Evolutionary conservation across 2,113 vertebrate genomes (phyloP).

Genomic region (Raja brachyura): DNA sequence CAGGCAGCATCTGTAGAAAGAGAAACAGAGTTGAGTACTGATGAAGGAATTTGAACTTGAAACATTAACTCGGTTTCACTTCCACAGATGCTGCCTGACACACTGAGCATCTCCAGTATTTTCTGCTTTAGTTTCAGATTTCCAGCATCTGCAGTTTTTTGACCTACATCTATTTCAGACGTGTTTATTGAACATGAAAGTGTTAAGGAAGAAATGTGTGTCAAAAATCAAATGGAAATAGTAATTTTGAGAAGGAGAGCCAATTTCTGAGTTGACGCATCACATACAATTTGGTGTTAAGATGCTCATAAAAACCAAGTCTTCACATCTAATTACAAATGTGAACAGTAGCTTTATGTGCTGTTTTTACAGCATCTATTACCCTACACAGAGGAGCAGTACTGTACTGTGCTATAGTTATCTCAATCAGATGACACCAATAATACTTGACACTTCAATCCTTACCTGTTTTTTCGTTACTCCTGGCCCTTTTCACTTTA

Average conservation of each 20-base stretch:
- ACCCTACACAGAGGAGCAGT: conserved; percentile 13
- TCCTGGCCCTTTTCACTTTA: conserved; percentile 31
- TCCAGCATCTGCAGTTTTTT: no score
- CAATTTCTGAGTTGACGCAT: not conserved
- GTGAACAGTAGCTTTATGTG: not conserved
- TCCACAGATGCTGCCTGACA: no score
- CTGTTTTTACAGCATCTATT: not conserved
- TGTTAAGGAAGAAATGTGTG: not conserved
- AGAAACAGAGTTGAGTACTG: no score
- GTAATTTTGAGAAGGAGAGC: not conserved
- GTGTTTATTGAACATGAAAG: not conserved
- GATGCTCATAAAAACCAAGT: not conserved
- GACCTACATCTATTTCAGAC: no score
- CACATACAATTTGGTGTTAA: not conserved
- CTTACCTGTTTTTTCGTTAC: conserved; percentile 18
- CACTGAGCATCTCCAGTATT: no score
- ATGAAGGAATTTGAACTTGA: no score
- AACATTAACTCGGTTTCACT: no score
- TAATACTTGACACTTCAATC: conserved; percentile 25
- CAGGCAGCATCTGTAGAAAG: not conserved
- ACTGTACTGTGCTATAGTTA: conserved; percentile 20
- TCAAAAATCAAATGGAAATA: conserved; percentile 7
- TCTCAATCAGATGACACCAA: not conserved
- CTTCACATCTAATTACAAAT: not conserved
- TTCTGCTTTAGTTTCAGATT: no score